These are phyloP conservation scores for Isaurus tuberculatus DNA, from an alignment of 92 coral and sea anemone genomes.

Conservation along the genomic window DNA sequence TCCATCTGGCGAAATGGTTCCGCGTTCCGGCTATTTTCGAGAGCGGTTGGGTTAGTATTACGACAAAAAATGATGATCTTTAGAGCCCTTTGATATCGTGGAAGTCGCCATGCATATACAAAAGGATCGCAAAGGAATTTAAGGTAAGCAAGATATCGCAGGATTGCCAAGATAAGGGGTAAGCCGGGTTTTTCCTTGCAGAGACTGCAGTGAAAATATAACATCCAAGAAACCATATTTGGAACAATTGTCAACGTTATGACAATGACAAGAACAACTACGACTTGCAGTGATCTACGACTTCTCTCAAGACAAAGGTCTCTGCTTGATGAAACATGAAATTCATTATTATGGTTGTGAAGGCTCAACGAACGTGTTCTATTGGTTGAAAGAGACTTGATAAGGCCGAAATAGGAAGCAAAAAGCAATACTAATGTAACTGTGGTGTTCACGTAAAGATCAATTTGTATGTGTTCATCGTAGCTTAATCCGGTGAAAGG, in stretches of 20 bases:
- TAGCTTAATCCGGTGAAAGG: constrained; percentile 43
- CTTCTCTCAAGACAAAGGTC: constrained; percentile 50
- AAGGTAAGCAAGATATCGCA: constrained; percentile 55
- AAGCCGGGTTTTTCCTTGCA: constrained; percentile 36
- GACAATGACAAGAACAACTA: constrained; percentile 52
- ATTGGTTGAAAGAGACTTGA: constrained; percentile 44
- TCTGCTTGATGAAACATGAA: constrained; percentile 25
- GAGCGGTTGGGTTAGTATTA: not conserved
- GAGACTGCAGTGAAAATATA: constrained; percentile 39
- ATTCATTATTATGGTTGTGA: constrained; percentile 8
- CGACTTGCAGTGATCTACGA: constrained; percentile 39
- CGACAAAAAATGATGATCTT: constrained; percentile 47
- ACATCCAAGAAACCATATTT: constrained; percentile 52
- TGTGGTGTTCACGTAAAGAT: constrained; percentile 66
- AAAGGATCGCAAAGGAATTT: constrained; percentile 69
- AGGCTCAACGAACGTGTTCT: constrained; percentile 34
- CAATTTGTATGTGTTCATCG: constrained; percentile 36
- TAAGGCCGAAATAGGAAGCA: constrained; percentile 53
- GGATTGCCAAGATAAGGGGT: constrained; percentile 24
- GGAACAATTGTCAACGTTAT: constrained; percentile 66
- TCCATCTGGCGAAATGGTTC: constrained; percentile 17
- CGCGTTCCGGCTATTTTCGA: constrained; percentile 19
- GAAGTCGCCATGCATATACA: constrained; percentile 70
- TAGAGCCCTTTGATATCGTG: constrained; percentile 62
- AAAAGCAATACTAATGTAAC: constrained; percentile 45